These are phyloP conservation scores for Palythoa grandiflora DNA, from an alignment of 92 coral and sea anemone genomes.

Conservation along the genomic window DNA sequence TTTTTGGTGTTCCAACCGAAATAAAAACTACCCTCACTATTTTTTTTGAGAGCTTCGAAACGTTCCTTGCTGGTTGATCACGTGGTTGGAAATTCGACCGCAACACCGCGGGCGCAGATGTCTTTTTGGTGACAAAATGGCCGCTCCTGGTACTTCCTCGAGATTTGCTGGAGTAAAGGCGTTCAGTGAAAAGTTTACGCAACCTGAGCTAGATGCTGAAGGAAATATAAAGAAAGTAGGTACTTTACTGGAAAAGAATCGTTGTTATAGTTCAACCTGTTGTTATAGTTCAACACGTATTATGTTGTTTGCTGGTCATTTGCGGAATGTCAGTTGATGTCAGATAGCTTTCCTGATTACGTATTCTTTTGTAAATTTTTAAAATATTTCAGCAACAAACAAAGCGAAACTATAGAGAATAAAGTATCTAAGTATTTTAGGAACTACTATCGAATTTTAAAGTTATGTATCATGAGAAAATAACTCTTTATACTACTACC, in stretches of 20 bases:
- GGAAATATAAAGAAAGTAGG: conserved; percentile 92
- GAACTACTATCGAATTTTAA: too few relatives aligned
- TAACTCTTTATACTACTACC: too few relatives aligned
- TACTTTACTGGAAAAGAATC: background rate
- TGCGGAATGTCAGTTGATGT: too few relatives aligned
- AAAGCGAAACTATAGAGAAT: too few relatives aligned
- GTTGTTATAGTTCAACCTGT: background rate
- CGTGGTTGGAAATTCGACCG: conserved; percentile 48
- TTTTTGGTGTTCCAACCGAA: conserved; percentile 16
- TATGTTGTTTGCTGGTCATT: background rate
- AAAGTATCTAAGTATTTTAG: too few relatives aligned
- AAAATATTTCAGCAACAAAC: too few relatives aligned
- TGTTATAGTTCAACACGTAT: background rate
- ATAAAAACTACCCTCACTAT: background rate
- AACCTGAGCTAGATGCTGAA: conserved; percentile 96
- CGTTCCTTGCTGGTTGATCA: conserved; percentile 39
- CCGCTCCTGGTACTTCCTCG: conserved; percentile 77
- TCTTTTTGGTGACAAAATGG: conserved; percentile 73
- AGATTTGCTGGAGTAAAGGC: conserved; percentile 97
- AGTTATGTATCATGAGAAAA: too few relatives aligned
- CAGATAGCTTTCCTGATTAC: too few relatives aligned
- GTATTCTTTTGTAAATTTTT: too few relatives aligned
- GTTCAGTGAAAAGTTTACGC: conserved; percentile 93
- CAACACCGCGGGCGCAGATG: conserved; percentile 71
- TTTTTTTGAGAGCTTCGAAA: conserved; percentile 23